A percentile compares a stretch with the other conserved stretches of the same genome.
These are phyloP conservation scores for Bhutanitis thaidina DNA, from an alignment of 2,888 invertebrate species.

Conservation along the genomic window DNA sequence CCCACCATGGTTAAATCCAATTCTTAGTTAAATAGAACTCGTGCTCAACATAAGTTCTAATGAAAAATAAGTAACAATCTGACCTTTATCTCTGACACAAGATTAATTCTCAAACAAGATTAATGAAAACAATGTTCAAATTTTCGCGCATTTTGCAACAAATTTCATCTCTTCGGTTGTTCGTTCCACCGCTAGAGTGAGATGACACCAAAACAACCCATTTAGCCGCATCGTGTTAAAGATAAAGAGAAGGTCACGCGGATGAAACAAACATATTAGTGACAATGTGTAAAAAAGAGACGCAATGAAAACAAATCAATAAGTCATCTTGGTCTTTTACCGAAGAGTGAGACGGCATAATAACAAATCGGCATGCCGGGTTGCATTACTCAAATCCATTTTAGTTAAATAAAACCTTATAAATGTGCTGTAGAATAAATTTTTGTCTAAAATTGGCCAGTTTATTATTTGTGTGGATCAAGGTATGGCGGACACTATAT, in stretches of 20 bases:
- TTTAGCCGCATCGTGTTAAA: constrained; percentile 58
- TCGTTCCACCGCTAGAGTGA: constrained; percentile 60
- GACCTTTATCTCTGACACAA: too few relatives aligned
- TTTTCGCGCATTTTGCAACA: constrained; percentile 22
- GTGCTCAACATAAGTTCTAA: too few relatives aligned
- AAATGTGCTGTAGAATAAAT: background rate
- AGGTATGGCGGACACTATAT: constrained; percentile 21
- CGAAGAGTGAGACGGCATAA: constrained; percentile 70
- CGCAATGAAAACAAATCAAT: constrained; percentile 81
- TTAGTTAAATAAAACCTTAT: constrained; percentile 46
- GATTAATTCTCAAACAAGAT: too few relatives aligned
- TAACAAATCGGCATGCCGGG: constrained; percentile 75
- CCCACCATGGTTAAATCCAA: too few relatives aligned
- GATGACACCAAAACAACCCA: constrained; percentile 75
- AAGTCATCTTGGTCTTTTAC: constrained; percentile 65
- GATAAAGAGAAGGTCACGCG: constrained; percentile 72
- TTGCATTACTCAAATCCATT: constrained; percentile 38
- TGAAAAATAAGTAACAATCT: too few relatives aligned
- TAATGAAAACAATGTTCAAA: background rate
- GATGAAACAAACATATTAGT: constrained; percentile 56
- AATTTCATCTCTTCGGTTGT: constrained; percentile 45
- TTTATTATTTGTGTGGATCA: constrained; percentile 30
- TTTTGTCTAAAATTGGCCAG: background rate
- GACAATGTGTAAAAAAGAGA: constrained; percentile 64
- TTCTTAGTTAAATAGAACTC: too few relatives aligned